Evolutionary conservation across 1,140 invertebrate species (phyloP), one percentile per base, ranked within the genome.

Genomic region (Lanistes nyassanus): DNA sequence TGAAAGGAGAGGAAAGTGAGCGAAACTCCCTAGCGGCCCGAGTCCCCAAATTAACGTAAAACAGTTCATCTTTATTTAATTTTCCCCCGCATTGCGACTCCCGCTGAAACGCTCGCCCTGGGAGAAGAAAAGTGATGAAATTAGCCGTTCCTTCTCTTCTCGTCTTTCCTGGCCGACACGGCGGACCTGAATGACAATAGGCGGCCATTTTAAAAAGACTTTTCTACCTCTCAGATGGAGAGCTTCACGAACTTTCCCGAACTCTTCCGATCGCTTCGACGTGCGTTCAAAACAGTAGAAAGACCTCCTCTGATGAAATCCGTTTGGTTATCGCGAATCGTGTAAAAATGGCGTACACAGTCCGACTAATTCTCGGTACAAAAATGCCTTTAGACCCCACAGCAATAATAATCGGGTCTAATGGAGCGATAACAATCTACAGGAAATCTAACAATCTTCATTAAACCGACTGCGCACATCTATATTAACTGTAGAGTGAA

Each of bases 1-100:
- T 76, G 75, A 73, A 77, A 77, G 70, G 42, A 58, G 56, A 39
- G 70, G 31, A 58, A 73, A 58, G 60, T 67, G 76, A 72, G 51
- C 53, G n/a, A 31, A 58, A 21, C n/a, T 73, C 76, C 70, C 76
- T 36, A n/a, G 76, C 39, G 76, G 51, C 56, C 42, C 37, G 70
- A 73, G 55, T 72, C 60, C 76, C 62, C 70, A 77, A 77, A 77
- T 77, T 77, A 77, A 73, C 76, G 76, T 71, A 77, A 77, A 77
- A 77, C 76, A 77, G 76, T 77, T 77, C 76, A 77, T 77, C 76
- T 77, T 77, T 77, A 77, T 77, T 77, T 77, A 77, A 77, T 77
- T 77, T 77, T 64, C 62, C 73, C 39, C 42, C 21, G 53, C 42
- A 11, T 47, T 55, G 42, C 26, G 47, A 26, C 36, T 66, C 29